Percentiles rank a stretch among this genome's conserved stretches.
These are phyloP conservation scores for Choristoneura fumiferana DNA, from an alignment of 1,140 invertebrate genomes.

Conservation along the genomic window DNA sequence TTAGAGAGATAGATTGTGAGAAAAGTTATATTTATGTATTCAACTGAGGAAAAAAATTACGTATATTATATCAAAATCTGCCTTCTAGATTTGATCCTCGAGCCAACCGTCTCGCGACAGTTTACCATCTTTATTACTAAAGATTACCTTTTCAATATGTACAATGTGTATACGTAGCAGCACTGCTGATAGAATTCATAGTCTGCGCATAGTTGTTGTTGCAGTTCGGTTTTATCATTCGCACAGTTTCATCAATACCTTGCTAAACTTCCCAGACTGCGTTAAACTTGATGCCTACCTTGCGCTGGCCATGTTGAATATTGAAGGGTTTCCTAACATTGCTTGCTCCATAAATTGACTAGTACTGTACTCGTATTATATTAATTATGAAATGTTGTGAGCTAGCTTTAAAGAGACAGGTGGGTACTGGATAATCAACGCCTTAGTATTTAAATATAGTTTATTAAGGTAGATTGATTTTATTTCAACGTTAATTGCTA, in stretches of 20 bases:
- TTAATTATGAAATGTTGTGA: slow-evolving; percentile 3
- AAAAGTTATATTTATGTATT: no score
- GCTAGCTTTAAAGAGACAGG: not conserved
- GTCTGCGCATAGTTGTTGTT: slow-evolving; percentile 3
- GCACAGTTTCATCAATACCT: slow-evolving; percentile 17
- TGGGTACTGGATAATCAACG: not conserved
- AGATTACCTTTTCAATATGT: no score
- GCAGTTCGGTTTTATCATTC: slow-evolving; percentile 12
- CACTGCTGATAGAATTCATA: no score
- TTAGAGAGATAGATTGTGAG: no score
- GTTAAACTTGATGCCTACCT: slow-evolving; percentile 7
- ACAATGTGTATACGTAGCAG: no score
- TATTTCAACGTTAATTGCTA: not conserved
- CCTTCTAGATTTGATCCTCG: no score
- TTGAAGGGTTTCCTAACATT: slow-evolving; percentile 14
- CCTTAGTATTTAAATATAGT: not conserved
- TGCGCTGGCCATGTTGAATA: not conserved
- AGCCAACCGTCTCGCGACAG: no score
- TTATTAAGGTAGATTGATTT: slow-evolving; percentile 5
- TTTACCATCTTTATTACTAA: no score
- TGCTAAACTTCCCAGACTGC: slow-evolving; percentile 11
- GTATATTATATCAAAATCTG: no score
- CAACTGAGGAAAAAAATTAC: no score
- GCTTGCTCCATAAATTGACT: not conserved
- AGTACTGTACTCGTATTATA: no score